Evolutionary conservation across 2,888 invertebrate genomes (phyloP), one percentile per base, ranked within the genome.

Genomic region (Hyles lineata): DNA sequence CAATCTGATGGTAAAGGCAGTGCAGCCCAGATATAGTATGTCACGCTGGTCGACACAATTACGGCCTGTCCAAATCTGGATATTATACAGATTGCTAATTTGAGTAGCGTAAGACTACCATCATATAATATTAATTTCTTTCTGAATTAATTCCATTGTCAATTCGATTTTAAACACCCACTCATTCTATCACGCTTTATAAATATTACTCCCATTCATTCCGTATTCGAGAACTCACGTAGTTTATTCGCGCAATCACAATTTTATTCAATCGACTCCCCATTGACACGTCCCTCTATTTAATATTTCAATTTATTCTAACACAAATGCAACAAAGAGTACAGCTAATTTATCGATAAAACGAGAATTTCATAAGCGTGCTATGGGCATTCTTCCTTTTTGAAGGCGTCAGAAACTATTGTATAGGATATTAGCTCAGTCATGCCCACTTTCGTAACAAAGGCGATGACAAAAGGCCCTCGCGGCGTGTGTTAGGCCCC

Each of bases 391-490:
- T 67, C 67, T 67, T 67, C 15, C 8, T 67, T 21, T 67, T 67
- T 67, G 43, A 23, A 50, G 67, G 67, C 67, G 50, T 67, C 67
- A 67, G 35, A 63, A 43, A 50, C 67, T 67, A 50, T 67, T 67
- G 67, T 67, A 25, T 25, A 50, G 61, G 67, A 15, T 21, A 74
- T 69, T 69, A 50, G 71, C 74, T 61, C 71, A 69, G 71, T 73
- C 71, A 71, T 72, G 67, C 74, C 73, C 71, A 58, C 61, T 70
- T 71, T 43, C 17, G n/a, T 21, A 73, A 83, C 81, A 81, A 80
- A 80, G 74, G 79, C 72, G 70, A 50, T 55, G 75, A 81, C 82
- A 82, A 82, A 82, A 80, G 81, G 78, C 77, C 75, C 80, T 76
- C 79, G 82, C 79, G 25, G 50, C 67, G 50, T 67, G 67, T 67